Conservation (phyloP, 2,113 vertebrate genomes). For the Microtus oregoni region DNA sequence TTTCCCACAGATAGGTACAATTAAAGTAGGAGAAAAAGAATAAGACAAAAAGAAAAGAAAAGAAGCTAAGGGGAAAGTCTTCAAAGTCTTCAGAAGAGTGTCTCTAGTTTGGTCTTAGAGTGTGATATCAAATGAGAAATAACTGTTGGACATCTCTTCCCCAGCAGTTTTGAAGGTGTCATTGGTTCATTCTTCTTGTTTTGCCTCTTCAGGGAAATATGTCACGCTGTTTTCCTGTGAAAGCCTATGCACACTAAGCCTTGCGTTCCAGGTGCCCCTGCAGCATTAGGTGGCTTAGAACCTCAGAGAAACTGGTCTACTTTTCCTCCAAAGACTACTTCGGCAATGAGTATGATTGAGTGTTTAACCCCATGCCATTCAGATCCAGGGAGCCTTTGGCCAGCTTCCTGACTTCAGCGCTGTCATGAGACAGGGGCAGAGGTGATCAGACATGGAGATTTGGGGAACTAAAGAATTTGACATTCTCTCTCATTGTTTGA, state of each 20-base stretch:
- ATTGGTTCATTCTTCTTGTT: fast-evolving
- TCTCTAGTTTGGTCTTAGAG: not conserved
- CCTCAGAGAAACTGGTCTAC: not conserved
- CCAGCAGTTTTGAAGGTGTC: not conserved
- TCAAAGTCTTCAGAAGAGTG: not conserved
- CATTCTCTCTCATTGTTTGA: not conserved
- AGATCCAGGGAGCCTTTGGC: not conserved
- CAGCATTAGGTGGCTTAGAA: not conserved
- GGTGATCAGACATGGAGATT: not conserved
- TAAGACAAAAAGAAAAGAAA: not conserved
- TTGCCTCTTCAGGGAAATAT: not conserved
- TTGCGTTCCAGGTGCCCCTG: not conserved
- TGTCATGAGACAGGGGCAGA: not conserved
- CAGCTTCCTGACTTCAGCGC: not conserved
- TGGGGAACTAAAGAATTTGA: slow-evolving; percentile 38
- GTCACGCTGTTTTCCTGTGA: not conserved
- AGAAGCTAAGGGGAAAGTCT: not conserved
- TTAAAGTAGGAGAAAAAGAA: not conserved
- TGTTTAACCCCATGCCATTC: not conserved
- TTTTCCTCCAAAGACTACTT: slow-evolving; percentile 31
- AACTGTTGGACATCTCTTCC: not conserved
- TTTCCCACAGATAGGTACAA: not conserved
- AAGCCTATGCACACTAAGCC: not conserved
- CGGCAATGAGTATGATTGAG: not conserved
- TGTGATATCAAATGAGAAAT: not conserved